Conservation (phyloP, 2,113 vertebrate species). For the Sorex araneus region DNA sequence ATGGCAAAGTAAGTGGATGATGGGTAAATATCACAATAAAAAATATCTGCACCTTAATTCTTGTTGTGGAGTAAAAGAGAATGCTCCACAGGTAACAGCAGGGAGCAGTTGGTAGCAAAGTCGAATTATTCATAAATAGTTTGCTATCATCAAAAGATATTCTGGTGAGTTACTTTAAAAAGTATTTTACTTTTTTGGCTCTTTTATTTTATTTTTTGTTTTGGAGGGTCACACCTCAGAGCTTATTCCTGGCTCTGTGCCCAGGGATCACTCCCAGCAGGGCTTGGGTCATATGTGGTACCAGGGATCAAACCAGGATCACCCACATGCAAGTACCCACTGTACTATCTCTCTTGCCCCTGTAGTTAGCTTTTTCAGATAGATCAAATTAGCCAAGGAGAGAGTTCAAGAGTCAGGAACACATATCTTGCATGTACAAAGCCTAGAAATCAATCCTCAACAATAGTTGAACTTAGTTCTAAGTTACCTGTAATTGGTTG, state of each 20-base stretch:
- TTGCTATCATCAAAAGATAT: constrained; percentile 29
- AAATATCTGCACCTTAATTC: constrained; percentile 55
- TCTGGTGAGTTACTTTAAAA: background rate
- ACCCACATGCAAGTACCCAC: no score
- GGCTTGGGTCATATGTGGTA: no score
- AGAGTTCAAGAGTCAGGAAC: no score
- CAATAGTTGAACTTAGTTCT: background rate
- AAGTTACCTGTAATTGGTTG: background rate
- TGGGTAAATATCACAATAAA: constrained; percentile 66
- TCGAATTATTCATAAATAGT: background rate
- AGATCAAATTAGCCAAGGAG: background rate
- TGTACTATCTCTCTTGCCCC: no score
- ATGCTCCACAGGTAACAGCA: constrained; percentile 52
- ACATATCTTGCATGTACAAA: no score
- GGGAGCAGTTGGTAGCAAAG: background rate
- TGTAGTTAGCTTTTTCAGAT: background rate
- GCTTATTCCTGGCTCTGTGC: no score
- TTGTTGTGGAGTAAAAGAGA: constrained; percentile 50
- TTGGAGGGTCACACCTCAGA: no score
- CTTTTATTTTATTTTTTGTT: background rate
- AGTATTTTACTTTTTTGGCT: background rate
- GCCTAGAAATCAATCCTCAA: no score
- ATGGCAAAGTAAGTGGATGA: constrained; percentile 36
- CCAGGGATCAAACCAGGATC: no score
- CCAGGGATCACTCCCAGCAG: no score